These are phyloP conservation scores for Spisula solida DNA, from an alignment of 2,888 invertebrate species.

Conservation along the genomic window DNA sequence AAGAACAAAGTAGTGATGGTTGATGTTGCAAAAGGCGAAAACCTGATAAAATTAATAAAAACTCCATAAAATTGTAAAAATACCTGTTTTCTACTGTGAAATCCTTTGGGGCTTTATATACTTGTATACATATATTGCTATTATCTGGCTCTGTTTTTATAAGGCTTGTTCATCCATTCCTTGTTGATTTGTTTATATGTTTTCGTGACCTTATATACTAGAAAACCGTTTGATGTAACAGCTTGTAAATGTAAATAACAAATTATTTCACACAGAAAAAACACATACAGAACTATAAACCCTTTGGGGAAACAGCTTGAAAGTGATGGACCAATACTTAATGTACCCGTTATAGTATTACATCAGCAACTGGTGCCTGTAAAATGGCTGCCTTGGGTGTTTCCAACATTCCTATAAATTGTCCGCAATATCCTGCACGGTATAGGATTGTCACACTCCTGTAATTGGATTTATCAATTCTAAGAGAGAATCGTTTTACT, in stretches of 20 bases:
- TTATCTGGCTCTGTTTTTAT: too few species aligned
- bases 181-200: background rate
- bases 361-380: background rate
- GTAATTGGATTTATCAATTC: background rate
- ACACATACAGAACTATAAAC: background rate
- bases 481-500: background rate
- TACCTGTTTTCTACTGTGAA: too few species aligned
- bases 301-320: too few species aligned
- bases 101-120: too few species aligned
- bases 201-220: background rate
- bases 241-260: background rate
- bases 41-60: too few species aligned
- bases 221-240: background rate
- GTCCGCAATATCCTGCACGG: background rate
- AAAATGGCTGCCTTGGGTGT: background rate
- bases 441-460: background rate
- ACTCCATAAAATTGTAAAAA: too few species aligned
- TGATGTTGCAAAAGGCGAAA: too few species aligned
- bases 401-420: background rate
- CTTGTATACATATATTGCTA: too few species aligned
- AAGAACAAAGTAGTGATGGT: too few species aligned
- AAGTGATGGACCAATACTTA: too few species aligned
- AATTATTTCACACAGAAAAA: background rate
- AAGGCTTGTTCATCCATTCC: background rate
- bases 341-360: background rate